A percentile compares a stretch with the other conserved stretches of the same genome.
These are phyloP conservation scores for Rhaphigaster nebulosa DNA, from an alignment of 2,888 invertebrate genomes.

Conservation along the genomic window DNA sequence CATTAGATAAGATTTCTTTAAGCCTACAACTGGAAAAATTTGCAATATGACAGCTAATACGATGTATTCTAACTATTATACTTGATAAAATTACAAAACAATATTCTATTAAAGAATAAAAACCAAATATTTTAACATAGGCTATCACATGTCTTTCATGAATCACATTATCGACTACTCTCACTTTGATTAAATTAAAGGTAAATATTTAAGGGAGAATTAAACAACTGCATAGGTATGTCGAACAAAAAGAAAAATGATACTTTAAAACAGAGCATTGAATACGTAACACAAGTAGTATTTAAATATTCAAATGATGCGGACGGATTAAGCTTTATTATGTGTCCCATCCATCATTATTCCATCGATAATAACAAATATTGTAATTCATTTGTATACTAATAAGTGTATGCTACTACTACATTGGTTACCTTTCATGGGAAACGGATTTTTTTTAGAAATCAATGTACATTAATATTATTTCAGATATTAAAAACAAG, in stretches of 20 bases:
- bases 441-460: background rate
- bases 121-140: background rate
- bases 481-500: background rate
- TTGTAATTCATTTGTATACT: background rate
- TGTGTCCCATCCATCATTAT: background rate
- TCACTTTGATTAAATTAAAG: background rate
- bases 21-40: background rate
- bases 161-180: background rate
- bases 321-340: conserved; percentile 7
- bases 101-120: background rate
- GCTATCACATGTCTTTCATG: conserved; percentile 13
- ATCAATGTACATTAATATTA: background rate
- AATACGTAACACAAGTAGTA: background rate
- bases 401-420: background rate
- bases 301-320: background rate
- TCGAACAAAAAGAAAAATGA: background rate
- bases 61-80: background rate
- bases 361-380: background rate
- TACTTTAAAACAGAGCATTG: background rate
- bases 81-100: background rate
- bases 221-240: background rate
- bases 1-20: background rate
- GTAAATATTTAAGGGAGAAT: background rate
- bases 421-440: background rate
- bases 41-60: background rate